These are phyloP conservation scores for Gavialis gangeticus DNA, from an alignment of 2,113 vertebrate species.

Conservation along the genomic window DNA sequence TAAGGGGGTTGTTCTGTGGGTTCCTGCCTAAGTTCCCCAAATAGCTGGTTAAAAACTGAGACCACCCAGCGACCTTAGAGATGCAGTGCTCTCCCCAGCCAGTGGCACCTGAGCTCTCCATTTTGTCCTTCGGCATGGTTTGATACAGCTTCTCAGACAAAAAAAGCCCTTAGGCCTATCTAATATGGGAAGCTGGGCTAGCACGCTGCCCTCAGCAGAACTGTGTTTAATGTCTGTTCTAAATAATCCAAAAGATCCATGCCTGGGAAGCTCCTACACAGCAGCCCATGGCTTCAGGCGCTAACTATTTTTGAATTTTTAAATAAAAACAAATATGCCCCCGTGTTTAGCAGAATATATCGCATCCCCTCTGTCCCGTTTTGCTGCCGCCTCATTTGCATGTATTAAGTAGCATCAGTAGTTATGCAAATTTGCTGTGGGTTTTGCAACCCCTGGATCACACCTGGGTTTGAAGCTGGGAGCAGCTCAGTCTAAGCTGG, in stretches of 20 bases:
- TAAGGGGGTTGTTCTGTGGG: fast-evolving
- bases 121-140: not conserved
- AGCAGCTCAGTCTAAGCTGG: not conserved
- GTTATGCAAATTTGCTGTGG: not conserved
- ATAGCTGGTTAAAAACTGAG: not conserved
- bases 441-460: not conserved
- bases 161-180: not conserved
- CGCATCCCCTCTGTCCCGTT: not conserved
- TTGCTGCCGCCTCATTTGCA: not conserved
- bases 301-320: not conserved
- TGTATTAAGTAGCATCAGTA: not conserved
- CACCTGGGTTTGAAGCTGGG: not conserved
- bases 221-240: not conserved
- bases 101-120: not conserved
- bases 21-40: not conserved
- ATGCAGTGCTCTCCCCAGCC: not conserved
- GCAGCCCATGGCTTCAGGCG: not conserved
- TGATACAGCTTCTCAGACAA: not conserved
- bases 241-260: not conserved
- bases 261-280: not conserved
- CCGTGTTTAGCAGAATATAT: not conserved
- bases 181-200: not conserved
- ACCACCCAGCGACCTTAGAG: not conserved
- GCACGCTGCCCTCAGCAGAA: not conserved
- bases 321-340: not conserved